phyloP scores from a whole-genome alignment of 2,888 invertebrate genomes.

The Agrotis puta region DNA sequence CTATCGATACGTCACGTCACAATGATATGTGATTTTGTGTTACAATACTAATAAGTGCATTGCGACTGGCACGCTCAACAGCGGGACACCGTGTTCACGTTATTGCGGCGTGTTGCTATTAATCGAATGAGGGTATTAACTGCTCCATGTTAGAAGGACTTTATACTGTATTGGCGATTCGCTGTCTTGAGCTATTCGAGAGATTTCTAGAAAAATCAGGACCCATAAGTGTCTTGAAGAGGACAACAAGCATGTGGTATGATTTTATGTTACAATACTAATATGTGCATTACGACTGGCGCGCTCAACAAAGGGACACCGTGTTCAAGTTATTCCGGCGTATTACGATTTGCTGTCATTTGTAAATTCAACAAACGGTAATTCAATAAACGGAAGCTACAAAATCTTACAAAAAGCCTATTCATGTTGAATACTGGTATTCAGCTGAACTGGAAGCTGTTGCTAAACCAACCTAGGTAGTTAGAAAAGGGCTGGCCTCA shows the following conservation, averaged over 20 bases:
- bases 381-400: too few species aligned
- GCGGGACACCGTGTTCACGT: conserved; percentile 76
- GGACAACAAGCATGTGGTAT: conserved; percentile 21
- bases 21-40: conserved; percentile 75
- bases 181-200: background rate
- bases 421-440: background rate
- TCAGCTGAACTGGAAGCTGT: background rate
- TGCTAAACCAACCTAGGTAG: background rate
- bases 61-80: conserved; percentile 65
- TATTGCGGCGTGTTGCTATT: conserved; percentile 79
- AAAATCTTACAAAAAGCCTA: too few species aligned
- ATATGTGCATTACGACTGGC: conserved; percentile 64
- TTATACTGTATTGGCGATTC: conserved; percentile 22
- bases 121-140: conserved; percentile 77
- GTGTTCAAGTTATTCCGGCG: conserved; percentile 73
- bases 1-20: conserved; percentile 66
- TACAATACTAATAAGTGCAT: conserved; percentile 72
- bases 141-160: conserved; percentile 59
- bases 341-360: too few species aligned
- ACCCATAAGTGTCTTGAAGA: too few species aligned
- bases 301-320: conserved; percentile 76
- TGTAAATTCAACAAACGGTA: too few species aligned
- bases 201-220: too few species aligned
- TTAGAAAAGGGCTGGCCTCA: too few species aligned
- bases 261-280: conserved; percentile 72